Base-by-base conservation (phyloP, 2,888 invertebrate species). In the Baccha elongata region DNA sequence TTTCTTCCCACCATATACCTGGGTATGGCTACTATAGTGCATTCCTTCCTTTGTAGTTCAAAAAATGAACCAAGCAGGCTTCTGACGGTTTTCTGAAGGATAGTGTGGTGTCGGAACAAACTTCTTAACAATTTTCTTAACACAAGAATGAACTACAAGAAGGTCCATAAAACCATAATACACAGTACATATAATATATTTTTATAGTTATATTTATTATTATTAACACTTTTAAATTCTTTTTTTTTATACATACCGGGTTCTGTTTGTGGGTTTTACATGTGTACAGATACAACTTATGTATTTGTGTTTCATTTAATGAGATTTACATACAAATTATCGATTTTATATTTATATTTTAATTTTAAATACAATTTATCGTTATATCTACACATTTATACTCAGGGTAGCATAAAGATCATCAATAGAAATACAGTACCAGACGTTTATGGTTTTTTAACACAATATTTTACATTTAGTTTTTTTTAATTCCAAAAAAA, bases 401-500 rank as follows among this genome's bases (percentile, higher is more conserved):
- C n/a, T 55, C 44, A 68, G 40, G 19, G 17, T 15, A 64, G 23
- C 55, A 76, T 35, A 48, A 44, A 62, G 32, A 53, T 23, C 46
- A 68, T 60, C 32, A 67, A 67, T 67, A n/a, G 42, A 74, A 21
- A 60, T 73, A 29, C 21, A 53, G 40, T 42, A 26, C 19, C 15
- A 26, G 19, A 7, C 13, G 17, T 29, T 35, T 23, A 10, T 37
- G 4, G 7, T 29, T 29, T 26, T 13, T 13, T 10, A 29, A 52
- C 29, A 1, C 15, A 55, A 19, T 55, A 55, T 55, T 37, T 37
- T 17, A 48, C 32, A 46, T 52, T 15, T 35, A 32, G 10, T 44
- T 71, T 40, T 44, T 40, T 37, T 67, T 58, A 44, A 40, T 26
- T 26, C 29, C 42, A 42, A 60, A 60, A 73, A 74, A 60, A 79